Evolutionary conservation across 2,888 invertebrate species (phyloP), one percentile per base, ranked within the genome.

Genomic region (Rapana venosa): DNA sequence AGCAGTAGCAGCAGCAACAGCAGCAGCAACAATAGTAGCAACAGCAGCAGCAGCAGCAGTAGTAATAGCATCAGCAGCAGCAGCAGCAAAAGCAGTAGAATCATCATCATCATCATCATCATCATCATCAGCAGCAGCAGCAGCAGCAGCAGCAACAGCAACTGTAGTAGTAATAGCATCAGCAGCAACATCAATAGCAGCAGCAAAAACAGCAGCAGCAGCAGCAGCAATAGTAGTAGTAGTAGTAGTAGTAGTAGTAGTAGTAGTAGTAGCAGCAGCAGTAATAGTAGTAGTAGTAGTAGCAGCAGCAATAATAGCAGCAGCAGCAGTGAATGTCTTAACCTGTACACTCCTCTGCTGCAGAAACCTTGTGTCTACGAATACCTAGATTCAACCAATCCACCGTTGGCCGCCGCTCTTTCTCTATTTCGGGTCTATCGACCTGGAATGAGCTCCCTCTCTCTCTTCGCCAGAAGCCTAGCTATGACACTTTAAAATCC

Each of bases 201-300:
- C 20, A 66, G 66, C 17, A 66, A 13, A 2, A 66, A 13, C 17
- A 66, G 66, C 2, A 66, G 66, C 17, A 66, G 66, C 11, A 61
- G 61, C 11, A 61, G 61, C 11, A 61, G 61, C 11, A 61, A 17
- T 61, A 61, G 61, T 15, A 61, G 61, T 15, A 61, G 61, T 15
- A 87, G 87, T 13, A 61, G 87, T 13, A 87, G 58, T 56, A 87
- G 87, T 13, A 87, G 87, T 13, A 87, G 87, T 13, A 87, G 87
- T 17, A 61, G 87, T 20, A 61, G 87, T 11, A 47, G 35, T 15
- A 26, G 35, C 8, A 36, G 35, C 11, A 32, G 79, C 11, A 32
- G 79, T 30, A 32, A 26, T 17, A 32, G 86, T 56, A 32, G 56
- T 17, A n/a, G 61, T 22, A 32, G 56, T 6, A 61, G 58, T 56